Evolutionary conservation across 2,113 vertebrate species (phyloP), one percentile per base, ranked within the genome.

Genomic region (Channa argus): DNA sequence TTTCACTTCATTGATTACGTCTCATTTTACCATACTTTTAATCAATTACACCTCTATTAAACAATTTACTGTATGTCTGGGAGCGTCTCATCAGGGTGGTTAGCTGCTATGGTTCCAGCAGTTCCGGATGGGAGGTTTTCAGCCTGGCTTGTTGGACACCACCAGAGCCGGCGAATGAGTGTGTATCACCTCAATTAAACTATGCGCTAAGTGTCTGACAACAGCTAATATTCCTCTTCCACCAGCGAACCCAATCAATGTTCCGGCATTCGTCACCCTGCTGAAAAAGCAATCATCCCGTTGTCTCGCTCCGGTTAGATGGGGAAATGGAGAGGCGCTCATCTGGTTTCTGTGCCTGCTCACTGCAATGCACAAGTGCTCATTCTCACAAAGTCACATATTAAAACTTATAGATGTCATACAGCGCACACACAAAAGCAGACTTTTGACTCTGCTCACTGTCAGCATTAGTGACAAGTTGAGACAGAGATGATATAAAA

Each of bases 181-280:
- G 91, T 93, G 92, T 93, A 91, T 92, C 92, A 92, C 93, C 90
- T 93, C 92, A 94, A 94, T 94, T 94, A 94, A 94, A 93, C 75
- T 79, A 76, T 61, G 87, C 87, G 89, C 86, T 91, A 92, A 94
- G 87, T 92, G 92, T 92, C 93, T 92, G 92, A 93, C 92, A 93
- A 93, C 91, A 91, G 92, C 91, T 94, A 93, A 95, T 94, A 93
- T 93, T 92, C 90, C 91, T 92, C 88, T 75, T 91, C 89, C 91
- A 89, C 77, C 71, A 70, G 86, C 88, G 75, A 80, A 74, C 64
- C 92, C 61, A 93, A 94, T 94, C 89, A 85, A 94, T 94, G 93
- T 93, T 94, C 89, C 83, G 86, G 86, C 83, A 91, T 93, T 91
- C 84, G 89, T 92, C 91, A 90, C 86, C 76, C 86, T 12, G 69